Conservation (phyloP, 1,140 invertebrate genomes). For the Sipha flava region DNA sequence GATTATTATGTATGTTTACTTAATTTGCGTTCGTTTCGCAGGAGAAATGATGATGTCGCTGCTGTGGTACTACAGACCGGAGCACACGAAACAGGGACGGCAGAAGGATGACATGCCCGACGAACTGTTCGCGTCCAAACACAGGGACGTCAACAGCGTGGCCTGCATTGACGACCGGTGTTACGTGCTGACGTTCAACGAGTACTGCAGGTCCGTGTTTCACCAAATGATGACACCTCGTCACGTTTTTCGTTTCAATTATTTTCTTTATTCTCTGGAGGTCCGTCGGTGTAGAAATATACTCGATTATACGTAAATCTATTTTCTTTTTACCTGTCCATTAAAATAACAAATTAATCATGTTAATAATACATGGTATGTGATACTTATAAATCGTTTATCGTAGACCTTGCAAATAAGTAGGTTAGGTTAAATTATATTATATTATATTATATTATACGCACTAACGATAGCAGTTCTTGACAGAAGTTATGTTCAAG, state of each 20-base stretch:
- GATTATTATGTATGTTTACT: too few relatives aligned
- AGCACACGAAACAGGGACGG: constrained; percentile 86
- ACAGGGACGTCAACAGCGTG: constrained; percentile 87
- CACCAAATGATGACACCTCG: neutral
- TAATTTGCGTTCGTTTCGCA: constrained; percentile 46
- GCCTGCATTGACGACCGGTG: constrained; percentile 97
- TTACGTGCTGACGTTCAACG: constrained; percentile 91
- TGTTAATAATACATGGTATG: too few relatives aligned
- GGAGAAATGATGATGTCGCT: constrained; percentile 96
- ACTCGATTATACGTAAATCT: too few relatives aligned
- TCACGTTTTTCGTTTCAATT: neutral
- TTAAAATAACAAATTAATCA: too few relatives aligned
- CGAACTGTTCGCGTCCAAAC: constrained; percentile 91
- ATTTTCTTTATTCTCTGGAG: neutral
- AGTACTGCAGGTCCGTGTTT: constrained; percentile 80
- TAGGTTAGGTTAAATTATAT: too few relatives aligned
- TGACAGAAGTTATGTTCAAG: too few relatives aligned
- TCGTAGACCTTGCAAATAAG: too few relatives aligned
- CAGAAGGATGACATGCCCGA: constrained; percentile 68
- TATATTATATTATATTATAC: too few relatives aligned
- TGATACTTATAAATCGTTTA: too few relatives aligned
- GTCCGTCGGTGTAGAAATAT: too few relatives aligned
- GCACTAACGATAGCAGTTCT: too few relatives aligned
- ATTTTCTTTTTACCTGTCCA: too few relatives aligned
- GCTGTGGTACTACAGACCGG: constrained; percentile 94